A percentile compares a stretch with the other conserved stretches of the same genome.
These are phyloP conservation scores for Pangasius larnaudii DNA, from an alignment of 2,797 vertebrate genomes.

Conservation along the genomic window DNA sequence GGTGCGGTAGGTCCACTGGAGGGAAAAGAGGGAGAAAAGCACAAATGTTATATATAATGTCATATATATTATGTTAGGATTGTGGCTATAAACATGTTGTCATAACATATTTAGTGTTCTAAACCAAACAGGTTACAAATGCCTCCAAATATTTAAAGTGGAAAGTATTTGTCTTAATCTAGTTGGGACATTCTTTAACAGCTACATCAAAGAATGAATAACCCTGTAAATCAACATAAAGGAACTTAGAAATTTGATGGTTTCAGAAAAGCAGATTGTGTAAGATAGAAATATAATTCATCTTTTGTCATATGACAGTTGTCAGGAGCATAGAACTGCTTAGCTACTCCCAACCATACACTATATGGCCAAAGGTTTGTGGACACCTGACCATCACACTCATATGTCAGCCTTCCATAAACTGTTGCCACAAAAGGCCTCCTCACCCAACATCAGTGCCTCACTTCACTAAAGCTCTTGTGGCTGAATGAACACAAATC, in stretches of 20 bases:
- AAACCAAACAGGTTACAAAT: background rate
- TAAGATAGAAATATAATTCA: too few relatives aligned
- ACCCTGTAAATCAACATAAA: background rate
- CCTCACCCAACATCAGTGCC: background rate
- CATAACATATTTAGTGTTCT: background rate
- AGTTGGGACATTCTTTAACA: background rate
- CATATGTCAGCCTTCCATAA: background rate
- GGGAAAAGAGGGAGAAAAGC: background rate
- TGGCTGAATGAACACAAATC: background rate
- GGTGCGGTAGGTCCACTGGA: slow-evolving; percentile 90
- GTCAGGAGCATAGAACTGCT: background rate
- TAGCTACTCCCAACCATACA: background rate
- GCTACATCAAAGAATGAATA: background rate
- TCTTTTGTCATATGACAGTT: background rate
- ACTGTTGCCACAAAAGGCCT: background rate
- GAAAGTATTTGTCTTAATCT: background rate
- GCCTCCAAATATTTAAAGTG: background rate
- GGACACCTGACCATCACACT: background rate
- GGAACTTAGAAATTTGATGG: too few relatives aligned
- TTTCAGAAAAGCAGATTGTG: too few relatives aligned
- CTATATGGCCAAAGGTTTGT: background rate
- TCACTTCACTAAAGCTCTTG: background rate
- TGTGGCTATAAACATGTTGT: background rate
- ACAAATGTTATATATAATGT: background rate
- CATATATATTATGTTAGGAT: background rate